phyloP scores from a whole-genome alignment of 1,140 invertebrate genomes.

The Drosophila miranda region DNA sequence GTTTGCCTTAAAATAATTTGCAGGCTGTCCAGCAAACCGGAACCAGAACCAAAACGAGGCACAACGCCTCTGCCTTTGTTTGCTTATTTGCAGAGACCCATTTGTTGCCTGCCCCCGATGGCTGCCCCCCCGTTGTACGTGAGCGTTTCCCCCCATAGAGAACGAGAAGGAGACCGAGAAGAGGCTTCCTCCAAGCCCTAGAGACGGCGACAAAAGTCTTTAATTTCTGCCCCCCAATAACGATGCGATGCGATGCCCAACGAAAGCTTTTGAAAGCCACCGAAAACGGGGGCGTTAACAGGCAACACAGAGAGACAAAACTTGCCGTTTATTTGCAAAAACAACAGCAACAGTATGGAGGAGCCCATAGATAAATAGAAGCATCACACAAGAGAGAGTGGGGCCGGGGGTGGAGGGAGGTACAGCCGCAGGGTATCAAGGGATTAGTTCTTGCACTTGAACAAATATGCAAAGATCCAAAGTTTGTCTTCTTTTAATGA shows the following conservation, averaged over 20 bases:
- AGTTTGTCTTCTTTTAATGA: conserved; percentile 51
- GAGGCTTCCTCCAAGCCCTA: not conserved
- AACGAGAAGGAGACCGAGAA: too few species aligned
- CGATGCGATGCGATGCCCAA: conserved; percentile 18
- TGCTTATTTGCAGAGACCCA: conserved; percentile 71
- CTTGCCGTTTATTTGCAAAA: conserved; percentile 57
- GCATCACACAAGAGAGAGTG: conserved; percentile 1
- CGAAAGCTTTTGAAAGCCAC: conserved; percentile 69
- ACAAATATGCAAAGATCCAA: conserved; percentile 53
- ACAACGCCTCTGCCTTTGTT: conserved; percentile 55
- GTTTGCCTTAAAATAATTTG: conserved; percentile 78
- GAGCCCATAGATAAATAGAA: conserved; percentile 37
- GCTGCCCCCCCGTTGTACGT: conserved; percentile 34
- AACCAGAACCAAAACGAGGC: conserved; percentile 29
- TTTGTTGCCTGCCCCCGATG: conserved; percentile 53
- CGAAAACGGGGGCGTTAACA: conserved; percentile 76
- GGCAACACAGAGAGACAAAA: conserved; percentile 73
- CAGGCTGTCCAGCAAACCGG: conserved; percentile 60
- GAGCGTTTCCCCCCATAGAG: conserved; percentile 15
- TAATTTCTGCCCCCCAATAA: conserved; percentile 75
- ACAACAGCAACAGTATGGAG: conserved; percentile 26
- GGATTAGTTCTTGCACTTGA: conserved; percentile 50
- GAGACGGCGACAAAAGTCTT: conserved; percentile 73
- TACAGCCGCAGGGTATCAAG: conserved; percentile 34
- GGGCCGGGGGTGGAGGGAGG: conserved; percentile 8